Conservation (phyloP, 2,113 vertebrate species). For the Aldabrachelys gigantea region DNA sequence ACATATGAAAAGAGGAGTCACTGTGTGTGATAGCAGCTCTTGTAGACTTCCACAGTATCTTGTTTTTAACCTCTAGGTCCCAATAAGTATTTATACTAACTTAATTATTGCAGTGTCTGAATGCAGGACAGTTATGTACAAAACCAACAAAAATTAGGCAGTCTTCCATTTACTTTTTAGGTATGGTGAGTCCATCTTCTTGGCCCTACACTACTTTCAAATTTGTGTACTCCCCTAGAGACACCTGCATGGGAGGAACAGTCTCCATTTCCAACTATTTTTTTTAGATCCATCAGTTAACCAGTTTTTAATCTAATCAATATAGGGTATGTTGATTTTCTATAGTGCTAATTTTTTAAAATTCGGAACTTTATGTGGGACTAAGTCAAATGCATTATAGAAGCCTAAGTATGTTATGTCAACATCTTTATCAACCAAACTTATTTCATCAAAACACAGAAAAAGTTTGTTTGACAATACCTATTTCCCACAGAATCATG, state of each 20-base stretch:
- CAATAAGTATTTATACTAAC: not conserved
- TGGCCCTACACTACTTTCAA: not conserved
- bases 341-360: constrained; percentile 2
- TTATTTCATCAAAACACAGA: not conserved
- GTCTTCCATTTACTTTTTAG: constrained; percentile 56
- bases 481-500: not conserved
- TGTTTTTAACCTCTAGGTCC: not conserved
- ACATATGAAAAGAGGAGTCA: constrained; percentile 50
- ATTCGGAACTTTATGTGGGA: not conserved
- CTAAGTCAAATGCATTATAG: not conserved
- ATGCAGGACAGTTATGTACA: not conserved
- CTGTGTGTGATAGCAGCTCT: constrained; percentile 52
- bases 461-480: not conserved
- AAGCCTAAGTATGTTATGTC: not conserved
- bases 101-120: constrained; percentile 17
- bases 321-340: constrained; percentile 11
- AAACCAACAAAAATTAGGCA: not conserved
- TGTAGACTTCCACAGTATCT: not conserved
- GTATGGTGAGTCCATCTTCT: not conserved
- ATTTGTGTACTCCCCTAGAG: not conserved
- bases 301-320: not conserved
- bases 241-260: not conserved
- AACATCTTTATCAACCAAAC: not conserved
- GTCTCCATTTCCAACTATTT: constrained; percentile 17
- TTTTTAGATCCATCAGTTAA: constrained; percentile 17